Conservation (phyloP, 2,113 vertebrate genomes). For the Genyomyrus donnyi region DNA sequence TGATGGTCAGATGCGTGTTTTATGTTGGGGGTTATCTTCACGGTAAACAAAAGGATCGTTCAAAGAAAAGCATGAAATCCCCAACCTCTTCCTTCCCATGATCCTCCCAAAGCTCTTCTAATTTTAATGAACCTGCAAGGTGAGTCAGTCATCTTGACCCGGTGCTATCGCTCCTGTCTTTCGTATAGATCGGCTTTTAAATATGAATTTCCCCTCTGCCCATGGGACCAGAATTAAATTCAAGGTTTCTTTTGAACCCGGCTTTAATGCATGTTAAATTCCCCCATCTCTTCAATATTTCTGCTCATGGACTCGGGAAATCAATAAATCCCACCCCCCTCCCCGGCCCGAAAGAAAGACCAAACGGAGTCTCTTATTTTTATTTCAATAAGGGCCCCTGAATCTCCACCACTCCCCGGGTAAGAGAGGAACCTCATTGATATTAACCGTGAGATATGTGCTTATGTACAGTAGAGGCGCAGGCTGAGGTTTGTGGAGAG, state of each 20-base stretch:
- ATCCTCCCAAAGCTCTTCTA: not conserved
- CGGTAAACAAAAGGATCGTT: not conserved
- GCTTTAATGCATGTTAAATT: constrained; percentile 7
- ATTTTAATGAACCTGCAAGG: not conserved
- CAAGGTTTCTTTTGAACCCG: constrained; percentile 2
- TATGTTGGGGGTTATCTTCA: not conserved
- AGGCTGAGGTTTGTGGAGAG: not conserved
- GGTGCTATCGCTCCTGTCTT: not conserved
- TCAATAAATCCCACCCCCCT: not conserved
- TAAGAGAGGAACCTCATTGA: not conserved
- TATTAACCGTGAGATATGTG: not conserved
- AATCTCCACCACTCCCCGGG: not conserved
- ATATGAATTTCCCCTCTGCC: constrained; percentile 36
- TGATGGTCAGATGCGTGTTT: not conserved
- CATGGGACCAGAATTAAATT: not conserved
- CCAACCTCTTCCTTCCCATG: not conserved
- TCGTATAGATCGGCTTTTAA: constrained; percentile 17
- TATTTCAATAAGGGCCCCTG: not conserved
- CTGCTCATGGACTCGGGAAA: constrained; percentile 42
- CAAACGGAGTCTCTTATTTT: not conserved
- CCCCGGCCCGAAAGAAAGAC: not conserved
- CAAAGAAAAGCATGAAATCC: not conserved
- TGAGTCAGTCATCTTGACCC: not conserved
- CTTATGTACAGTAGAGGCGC: not conserved
- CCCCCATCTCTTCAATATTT: constrained; percentile 35